Evolutionary conservation across 2,888 invertebrate genomes (phyloP).

Genomic region (Rhynchonema sp.): DNA sequence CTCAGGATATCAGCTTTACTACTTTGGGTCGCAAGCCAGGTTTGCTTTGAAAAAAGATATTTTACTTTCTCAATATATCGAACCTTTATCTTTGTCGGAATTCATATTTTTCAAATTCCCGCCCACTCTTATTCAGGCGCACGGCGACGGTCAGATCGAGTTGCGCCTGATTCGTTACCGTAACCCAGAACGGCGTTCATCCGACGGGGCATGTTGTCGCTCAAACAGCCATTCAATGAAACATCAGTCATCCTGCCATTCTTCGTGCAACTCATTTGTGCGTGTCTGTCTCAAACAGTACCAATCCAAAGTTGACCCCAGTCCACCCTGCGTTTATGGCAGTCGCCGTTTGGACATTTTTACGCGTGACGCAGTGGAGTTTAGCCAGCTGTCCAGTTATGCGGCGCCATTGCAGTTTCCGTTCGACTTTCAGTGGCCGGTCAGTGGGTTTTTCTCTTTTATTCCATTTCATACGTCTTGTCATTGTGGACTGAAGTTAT

Average conservation of each 20-base stretch:
- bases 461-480: background rate
- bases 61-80: no score
- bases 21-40: no score
- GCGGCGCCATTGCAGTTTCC: background rate
- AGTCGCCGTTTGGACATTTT: background rate
- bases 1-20: no score
- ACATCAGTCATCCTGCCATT: background rate
- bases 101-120: no score
- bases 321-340: background rate
- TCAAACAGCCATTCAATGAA: background rate
- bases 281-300: background rate
- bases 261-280: background rate
- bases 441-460: background rate
- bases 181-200: background rate
- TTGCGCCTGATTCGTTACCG: background rate
- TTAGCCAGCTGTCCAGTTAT: background rate
- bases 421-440: background rate
- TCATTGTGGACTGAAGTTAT: background rate
- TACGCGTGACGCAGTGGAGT: no score
- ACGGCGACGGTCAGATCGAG: background rate
- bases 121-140: no score
- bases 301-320: background rate
- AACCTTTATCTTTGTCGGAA: no score
- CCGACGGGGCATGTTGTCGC: background rate
- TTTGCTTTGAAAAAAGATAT: no score